These are phyloP conservation scores for Trichoplusia ni DNA, from an alignment of 1,140 invertebrate genomes.

Conservation along the genomic window DNA sequence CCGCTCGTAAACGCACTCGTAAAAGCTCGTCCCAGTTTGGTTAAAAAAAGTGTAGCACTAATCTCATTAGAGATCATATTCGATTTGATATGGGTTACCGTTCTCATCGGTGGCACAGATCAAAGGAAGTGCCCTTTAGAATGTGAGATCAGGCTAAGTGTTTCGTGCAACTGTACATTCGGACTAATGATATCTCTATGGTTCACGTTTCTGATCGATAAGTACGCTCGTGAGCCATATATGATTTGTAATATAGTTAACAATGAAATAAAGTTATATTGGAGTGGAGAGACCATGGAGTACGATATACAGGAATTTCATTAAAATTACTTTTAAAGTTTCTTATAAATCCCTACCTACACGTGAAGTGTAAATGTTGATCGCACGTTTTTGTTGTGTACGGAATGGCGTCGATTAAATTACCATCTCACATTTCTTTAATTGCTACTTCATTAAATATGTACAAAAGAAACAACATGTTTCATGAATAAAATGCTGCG, in stretches of 20 bases:
- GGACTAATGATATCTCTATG: slow-evolving; percentile 70
- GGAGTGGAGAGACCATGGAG: too few relatives aligned
- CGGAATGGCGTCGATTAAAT: slow-evolving; percentile 7
- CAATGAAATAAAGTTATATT: too few relatives aligned
- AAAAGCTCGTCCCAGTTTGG: slow-evolving; percentile 38
- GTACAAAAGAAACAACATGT: neutral
- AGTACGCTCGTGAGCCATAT: slow-evolving; percentile 43
- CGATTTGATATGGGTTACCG: slow-evolving; percentile 56
- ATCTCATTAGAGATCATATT: slow-evolving; percentile 52
- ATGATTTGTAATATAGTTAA: neutral
- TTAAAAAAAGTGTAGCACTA: slow-evolving; percentile 50
- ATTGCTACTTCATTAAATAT: neutral
- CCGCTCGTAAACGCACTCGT: slow-evolving; percentile 62
- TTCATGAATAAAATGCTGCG: slow-evolving; percentile 1
- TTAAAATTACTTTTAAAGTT: too few relatives aligned
- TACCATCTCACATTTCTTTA: neutral
- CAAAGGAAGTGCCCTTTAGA: slow-evolving; percentile 54
- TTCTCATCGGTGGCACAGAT: slow-evolving; percentile 54
- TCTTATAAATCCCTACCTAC: too few relatives aligned
- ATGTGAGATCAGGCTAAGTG: slow-evolving; percentile 46
- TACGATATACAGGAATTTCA: too few relatives aligned
- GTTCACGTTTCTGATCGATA: slow-evolving; percentile 73
- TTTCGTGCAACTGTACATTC: slow-evolving; percentile 69
- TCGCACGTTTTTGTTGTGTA: neutral
- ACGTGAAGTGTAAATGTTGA: slow-evolving; percentile 45